Percentiles rank a stretch among this genome's conserved stretches.
phyloP scores from a whole-genome alignment of 2,888 invertebrate genomes.

The Caenorhabditis sp. region DNA sequence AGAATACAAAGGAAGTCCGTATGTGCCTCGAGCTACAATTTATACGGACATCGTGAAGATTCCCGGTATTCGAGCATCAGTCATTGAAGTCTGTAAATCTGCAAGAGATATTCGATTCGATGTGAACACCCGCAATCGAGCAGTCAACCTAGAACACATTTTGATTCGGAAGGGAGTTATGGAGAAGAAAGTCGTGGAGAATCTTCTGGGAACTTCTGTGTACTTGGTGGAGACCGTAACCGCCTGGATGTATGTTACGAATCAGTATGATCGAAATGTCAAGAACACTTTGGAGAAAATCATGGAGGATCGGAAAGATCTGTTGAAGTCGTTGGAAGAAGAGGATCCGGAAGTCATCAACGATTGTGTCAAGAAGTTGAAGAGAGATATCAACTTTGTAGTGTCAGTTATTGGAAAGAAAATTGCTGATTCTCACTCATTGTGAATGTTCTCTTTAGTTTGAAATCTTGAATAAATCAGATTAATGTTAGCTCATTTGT shows the following conservation, averaged over 20 bases:
- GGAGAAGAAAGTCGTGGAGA: slow-evolving; percentile 25
- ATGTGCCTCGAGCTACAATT: slow-evolving; percentile 14
- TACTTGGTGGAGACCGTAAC: slow-evolving; percentile 42
- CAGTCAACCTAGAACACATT: slow-evolving; percentile 27
- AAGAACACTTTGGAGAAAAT: slow-evolving; percentile 27
- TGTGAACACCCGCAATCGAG: slow-evolving; percentile 18
- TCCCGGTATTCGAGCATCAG: slow-evolving; percentile 35
- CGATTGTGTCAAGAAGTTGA: slow-evolving; percentile 18
- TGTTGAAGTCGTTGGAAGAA: slow-evolving; percentile 9
- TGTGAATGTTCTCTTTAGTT: not conserved
- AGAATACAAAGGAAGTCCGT: slow-evolving; percentile 5
- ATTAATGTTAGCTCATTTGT: not conserved
- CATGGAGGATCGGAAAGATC: slow-evolving; percentile 33
- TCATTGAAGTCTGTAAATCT: slow-evolving; percentile 29
- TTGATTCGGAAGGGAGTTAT: slow-evolving; percentile 32
- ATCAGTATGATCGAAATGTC: slow-evolving; percentile 36
- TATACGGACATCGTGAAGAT: slow-evolving; percentile 39
- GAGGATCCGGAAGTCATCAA: slow-evolving; percentile 13
- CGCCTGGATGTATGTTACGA: slow-evolving; percentile 50
- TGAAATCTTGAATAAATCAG: slow-evolving; percentile 5
- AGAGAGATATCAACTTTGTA: slow-evolving; percentile 16
- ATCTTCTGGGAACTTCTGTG: slow-evolving; percentile 31
- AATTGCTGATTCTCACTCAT: not conserved
- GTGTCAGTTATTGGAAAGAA: slow-evolving; percentile 26
- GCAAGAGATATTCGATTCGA: slow-evolving; percentile 43